Evolutionary conservation across 2,888 invertebrate genomes (phyloP).

Genomic region (Phalera bucephala): DNA sequence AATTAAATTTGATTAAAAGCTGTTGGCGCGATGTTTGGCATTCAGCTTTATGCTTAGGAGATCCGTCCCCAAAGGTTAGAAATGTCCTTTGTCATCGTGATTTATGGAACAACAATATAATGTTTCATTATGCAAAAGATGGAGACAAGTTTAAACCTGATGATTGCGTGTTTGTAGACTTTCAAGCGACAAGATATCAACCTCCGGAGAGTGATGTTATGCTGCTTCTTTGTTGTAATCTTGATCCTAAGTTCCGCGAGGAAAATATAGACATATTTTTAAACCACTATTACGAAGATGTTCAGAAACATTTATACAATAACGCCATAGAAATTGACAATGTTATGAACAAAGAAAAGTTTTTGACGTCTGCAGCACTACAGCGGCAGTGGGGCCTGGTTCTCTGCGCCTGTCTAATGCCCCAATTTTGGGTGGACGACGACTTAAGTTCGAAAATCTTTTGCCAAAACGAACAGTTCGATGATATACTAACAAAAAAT

Average conservation of each 20-base stretch:
- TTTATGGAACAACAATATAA: conserved; percentile 85
- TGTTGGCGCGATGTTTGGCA: conserved; percentile 58
- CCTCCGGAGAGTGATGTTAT: conserved; percentile 86
- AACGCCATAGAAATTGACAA: conserved; percentile 59
- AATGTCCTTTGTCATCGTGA: conserved; percentile 85
- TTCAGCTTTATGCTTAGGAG: conserved; percentile 44
- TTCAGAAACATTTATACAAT: conserved; percentile 61
- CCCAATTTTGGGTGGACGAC: conserved; percentile 77
- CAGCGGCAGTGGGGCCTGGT: conserved; percentile 80
- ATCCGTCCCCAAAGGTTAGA: conserved; percentile 52
- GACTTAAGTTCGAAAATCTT: conserved; percentile 71
- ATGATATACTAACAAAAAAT: conserved; percentile 77
- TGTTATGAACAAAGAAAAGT: conserved; percentile 64
- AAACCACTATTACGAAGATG: conserved; percentile 79
- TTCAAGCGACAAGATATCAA: conserved; percentile 85
- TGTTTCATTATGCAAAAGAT: conserved; percentile 71
- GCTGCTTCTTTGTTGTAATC: conserved; percentile 79
- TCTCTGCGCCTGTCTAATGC: conserved; percentile 80
- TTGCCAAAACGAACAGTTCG: conserved; percentile 73
- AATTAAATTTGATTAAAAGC: conserved; percentile 43
- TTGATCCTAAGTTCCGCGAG: conserved; percentile 72
- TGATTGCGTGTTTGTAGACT: conserved; percentile 86
- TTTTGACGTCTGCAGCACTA: conserved; percentile 66
- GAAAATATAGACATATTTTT: conserved; percentile 74
- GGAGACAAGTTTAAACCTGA: conserved; percentile 54